phyloP scores from a whole-genome alignment of 2,888 invertebrate genomes.

The Plebejus melissa region DNA sequence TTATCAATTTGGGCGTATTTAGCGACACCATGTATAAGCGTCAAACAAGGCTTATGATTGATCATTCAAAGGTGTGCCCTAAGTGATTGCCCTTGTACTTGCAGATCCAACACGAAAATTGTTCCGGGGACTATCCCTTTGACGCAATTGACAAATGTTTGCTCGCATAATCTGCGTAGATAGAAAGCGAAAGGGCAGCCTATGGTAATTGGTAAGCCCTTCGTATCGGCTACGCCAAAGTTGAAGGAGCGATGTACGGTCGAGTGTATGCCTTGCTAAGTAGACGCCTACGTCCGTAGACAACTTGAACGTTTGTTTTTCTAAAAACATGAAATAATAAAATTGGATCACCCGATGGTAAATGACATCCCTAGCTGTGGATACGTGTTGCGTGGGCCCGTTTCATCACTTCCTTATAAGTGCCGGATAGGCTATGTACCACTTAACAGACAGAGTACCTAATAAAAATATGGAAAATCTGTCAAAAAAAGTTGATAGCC shows the following conservation, averaged over 20 bases:
- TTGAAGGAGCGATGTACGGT: not conserved
- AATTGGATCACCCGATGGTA: too few relatives aligned
- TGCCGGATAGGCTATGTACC: too few relatives aligned
- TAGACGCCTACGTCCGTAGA: not conserved
- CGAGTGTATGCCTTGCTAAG: not conserved
- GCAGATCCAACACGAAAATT: conserved; percentile 30
- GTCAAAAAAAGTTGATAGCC: too few relatives aligned
- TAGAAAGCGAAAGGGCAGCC: not conserved
- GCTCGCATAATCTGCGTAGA: conserved; percentile 15
- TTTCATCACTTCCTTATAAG: too few relatives aligned
- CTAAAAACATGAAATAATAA: not conserved
- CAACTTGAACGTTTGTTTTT: not conserved
- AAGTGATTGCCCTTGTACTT: conserved; percentile 38
- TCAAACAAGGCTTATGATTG: conserved; percentile 33
- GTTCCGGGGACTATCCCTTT: conserved; percentile 17
- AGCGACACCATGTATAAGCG: conserved; percentile 23
- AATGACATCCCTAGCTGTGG: too few relatives aligned
- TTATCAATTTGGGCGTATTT: not conserved
- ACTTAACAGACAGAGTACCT: too few relatives aligned
- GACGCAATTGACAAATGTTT: conserved; percentile 11
- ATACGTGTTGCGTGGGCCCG: too few relatives aligned
- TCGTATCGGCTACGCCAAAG: not conserved
- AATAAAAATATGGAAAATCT: too few relatives aligned
- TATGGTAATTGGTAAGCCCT: not conserved
- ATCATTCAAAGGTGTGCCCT: conserved; percentile 37